A percentile compares a stretch with the other conserved stretches of the same genome.
These are phyloP conservation scores for Diabrotica undecimpunctata DNA, from an alignment of 1,140 invertebrate species.

Conservation along the genomic window DNA sequence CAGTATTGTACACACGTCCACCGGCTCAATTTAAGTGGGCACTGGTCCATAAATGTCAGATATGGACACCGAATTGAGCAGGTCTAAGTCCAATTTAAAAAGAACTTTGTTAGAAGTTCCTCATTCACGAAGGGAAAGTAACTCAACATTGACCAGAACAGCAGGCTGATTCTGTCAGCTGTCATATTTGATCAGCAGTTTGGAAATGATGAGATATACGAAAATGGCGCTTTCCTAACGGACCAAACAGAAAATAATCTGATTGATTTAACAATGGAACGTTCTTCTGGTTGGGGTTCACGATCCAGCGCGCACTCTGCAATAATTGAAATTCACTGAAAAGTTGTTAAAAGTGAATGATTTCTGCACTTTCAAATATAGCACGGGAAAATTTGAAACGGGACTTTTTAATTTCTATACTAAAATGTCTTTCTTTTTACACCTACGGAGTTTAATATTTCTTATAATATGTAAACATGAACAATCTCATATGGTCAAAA, in stretches of 20 bases:
- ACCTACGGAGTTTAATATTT: no score
- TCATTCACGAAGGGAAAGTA: background rate
- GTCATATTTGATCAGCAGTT: constrained; percentile 12
- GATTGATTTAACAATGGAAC: constrained; percentile 9
- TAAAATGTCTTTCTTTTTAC: no score
- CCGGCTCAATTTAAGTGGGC: constrained; percentile 33
- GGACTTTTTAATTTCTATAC: no score
- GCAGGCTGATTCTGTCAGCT: constrained; percentile 11
- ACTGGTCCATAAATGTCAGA: constrained; percentile 35
- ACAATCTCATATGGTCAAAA: no score
- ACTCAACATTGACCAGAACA: constrained; percentile 1
- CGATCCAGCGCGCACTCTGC: constrained; percentile 1
- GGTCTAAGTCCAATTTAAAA: constrained; percentile 17
- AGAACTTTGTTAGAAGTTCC: constrained; percentile 16
- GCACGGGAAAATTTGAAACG: no score
- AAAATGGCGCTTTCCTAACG: background rate
- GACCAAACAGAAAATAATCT: background rate
- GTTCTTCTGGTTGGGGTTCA: background rate
- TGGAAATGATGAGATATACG: constrained; percentile 9
- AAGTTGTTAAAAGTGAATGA: background rate
- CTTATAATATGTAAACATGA: no score
- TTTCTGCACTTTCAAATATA: no score
- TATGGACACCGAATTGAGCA: constrained; percentile 24
- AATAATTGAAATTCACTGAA: background rate
- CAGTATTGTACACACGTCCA: constrained; percentile 39